Base-by-base conservation (phyloP, 2,113 vertebrate genomes). In the Stomatorhinus ivindoensis region DNA sequence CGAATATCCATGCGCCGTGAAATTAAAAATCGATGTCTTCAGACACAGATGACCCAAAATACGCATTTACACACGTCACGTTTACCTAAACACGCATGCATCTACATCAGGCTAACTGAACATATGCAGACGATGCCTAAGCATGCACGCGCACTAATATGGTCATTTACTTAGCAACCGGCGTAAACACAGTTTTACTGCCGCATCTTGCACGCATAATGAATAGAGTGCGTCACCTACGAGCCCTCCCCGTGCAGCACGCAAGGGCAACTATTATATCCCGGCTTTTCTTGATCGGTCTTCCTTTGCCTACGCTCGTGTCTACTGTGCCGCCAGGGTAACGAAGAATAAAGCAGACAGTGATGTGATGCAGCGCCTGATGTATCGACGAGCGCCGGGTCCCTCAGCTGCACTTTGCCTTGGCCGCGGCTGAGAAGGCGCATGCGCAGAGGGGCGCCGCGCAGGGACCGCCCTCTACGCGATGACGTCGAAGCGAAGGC, bases 391-490 rank as follows among this genome's bases (percentile, higher is more conserved):
- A 51, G 27, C 48, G 48, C 50, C 73, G 88, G 73, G 31, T 48
- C 69, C 65, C 69, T 69, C 88, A 53, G 69, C 88, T 88, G 76
- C 88, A 88, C 48, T 51, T 42, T 51, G 69, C 48, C 88, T 42
- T 88, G 21, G n/a, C 47, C 48, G 21, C 85, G 44, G 47, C 39
- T 58, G 50, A 39, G 10, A 0, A 15, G 0, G 80, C 88, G 88
- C 88, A 89, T 89, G 88, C 80, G 35, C 76, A 85, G 19, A n/a
- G 35, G n/a, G 42, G 6, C 53, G 10, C 39, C 73, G 35, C 10
- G 9, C 48, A 84, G 21, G n/a, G 35, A 48, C n/a, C 21, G 21
- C 19, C 46, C 51, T 58, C 76, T 24, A 53, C 31, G 88, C 13
- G 17, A 27, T 69, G 61, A 69, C 61, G 61, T 69, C 61, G 10